A percentile compares a stretch with the other conserved stretches of the same genome.
Conservation (phyloP, 2,888 invertebrate genomes). For the Rhagium mordax region DNA sequence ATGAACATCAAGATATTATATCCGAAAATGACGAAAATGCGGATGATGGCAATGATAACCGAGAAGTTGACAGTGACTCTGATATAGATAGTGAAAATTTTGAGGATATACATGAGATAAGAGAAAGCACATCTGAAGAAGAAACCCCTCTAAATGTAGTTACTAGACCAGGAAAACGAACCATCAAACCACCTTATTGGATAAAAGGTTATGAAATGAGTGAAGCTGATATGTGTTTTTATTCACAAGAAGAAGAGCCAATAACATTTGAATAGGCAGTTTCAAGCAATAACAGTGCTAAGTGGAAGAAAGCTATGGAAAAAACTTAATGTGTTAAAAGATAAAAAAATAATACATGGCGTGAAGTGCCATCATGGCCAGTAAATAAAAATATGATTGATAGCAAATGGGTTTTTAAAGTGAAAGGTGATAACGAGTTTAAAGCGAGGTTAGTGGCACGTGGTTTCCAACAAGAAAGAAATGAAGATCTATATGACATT, state of each 20-base stretch:
- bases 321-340: constrained; percentile 36
- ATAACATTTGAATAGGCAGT: constrained; percentile 37
- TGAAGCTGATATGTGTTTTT: not conserved
- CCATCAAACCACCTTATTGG: not conserved
- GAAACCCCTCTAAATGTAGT: too few species aligned
- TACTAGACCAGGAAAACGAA: not conserved
- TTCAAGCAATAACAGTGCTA: not conserved
- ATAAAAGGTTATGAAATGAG: not conserved
- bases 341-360: constrained; percentile 40
- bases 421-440: constrained; percentile 34
- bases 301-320: constrained; percentile 39
- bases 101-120: not conserved
- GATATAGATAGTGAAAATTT: not conserved
- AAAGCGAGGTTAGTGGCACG: constrained; percentile 43
- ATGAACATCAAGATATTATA: not conserved
- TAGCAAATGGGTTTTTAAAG: constrained; percentile 43
- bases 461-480: constrained; percentile 19
- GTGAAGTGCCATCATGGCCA: constrained; percentile 37
- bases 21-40: not conserved
- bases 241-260: constrained; percentile 26
- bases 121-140: not conserved
- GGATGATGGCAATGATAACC: not conserved
- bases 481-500: constrained; percentile 9
- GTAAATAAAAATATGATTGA: constrained; percentile 24
- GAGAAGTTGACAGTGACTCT: not conserved